phyloP scores from a whole-genome alignment of 2,888 invertebrate genomes.

The Eueremaeus valkanovi region DNA sequence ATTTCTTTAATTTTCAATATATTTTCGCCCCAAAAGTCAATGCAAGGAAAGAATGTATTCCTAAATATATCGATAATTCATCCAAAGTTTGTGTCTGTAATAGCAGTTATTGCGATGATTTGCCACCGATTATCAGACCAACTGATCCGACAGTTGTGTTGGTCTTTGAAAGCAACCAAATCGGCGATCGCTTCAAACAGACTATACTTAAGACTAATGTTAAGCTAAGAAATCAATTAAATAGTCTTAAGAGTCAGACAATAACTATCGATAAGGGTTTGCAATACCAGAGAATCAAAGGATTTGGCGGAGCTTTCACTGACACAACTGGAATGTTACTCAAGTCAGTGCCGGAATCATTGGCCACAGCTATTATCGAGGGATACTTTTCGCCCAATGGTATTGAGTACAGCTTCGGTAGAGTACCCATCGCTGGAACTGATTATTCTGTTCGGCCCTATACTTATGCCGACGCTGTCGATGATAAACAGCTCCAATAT shows the following conservation, averaged over 20 bases:
- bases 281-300: constrained; percentile 65
- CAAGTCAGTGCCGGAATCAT: constrained; percentile 58
- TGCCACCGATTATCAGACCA: constrained; percentile 57
- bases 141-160: constrained; percentile 56
- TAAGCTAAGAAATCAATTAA: neutral
- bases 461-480: constrained; percentile 67
- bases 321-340: constrained; percentile 66
- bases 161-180: constrained; percentile 61
- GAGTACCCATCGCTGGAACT: constrained; percentile 77
- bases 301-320: constrained; percentile 85
- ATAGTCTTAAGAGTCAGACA: neutral
- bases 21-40: neutral
- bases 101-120: constrained; percentile 65
- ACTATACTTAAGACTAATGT: constrained; percentile 44
- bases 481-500: constrained; percentile 56
- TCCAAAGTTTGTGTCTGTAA: constrained; percentile 64
- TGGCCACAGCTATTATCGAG: constrained; percentile 57
- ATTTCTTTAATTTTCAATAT: neutral
- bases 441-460: constrained; percentile 80
- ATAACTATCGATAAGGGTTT: constrained; percentile 44
- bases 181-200: constrained; percentile 60
- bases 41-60: constrained; percentile 45
- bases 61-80: constrained; percentile 48
- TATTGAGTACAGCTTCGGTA: constrained; percentile 69
- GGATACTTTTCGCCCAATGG: constrained; percentile 58